These are phyloP conservation scores for Mactromeris polynyma DNA, from an alignment of 2,888 invertebrate species.

Conservation along the genomic window DNA sequence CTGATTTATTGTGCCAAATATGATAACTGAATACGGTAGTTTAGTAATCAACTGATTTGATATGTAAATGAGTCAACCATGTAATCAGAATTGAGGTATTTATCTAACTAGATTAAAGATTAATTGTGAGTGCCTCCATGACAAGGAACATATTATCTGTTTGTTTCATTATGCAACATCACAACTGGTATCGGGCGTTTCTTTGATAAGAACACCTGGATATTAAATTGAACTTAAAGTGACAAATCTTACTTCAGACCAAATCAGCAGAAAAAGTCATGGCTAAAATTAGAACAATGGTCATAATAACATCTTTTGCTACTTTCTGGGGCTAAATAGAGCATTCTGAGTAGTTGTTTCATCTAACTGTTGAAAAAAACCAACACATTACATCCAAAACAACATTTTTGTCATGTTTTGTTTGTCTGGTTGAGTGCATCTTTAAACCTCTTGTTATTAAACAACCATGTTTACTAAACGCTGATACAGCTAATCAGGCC, in stretches of 20 bases:
- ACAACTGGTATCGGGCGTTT: not conserved
- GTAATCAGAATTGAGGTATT: constrained; percentile 17
- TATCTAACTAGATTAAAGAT: constrained; percentile 11
- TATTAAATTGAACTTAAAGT: not conserved
- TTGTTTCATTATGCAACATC: constrained; percentile 17
- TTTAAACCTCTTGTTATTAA: constrained; percentile 4
- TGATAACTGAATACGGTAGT: not conserved
- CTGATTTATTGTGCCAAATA: not conserved
- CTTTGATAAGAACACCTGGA: constrained; percentile 11
- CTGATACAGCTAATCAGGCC: not conserved
- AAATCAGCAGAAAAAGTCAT: not conserved
- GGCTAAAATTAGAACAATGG: not conserved
- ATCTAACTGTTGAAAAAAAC: not conserved
- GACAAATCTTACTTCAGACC: not conserved
- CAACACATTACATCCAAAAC: not conserved
- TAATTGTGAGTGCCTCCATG: constrained; percentile 13
- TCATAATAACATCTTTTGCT: not conserved
- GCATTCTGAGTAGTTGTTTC: not conserved
- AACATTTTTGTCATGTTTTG: not conserved
- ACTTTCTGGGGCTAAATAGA: not conserved
- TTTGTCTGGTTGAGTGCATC: not conserved
- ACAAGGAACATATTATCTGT: constrained; percentile 32
- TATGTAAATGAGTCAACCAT: constrained; percentile 12
- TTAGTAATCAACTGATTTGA: not conserved
- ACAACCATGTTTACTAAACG: not conserved